phyloP scores from a whole-genome alignment of 2,113 vertebrate genomes.

The Crotalus horridus region DNA sequence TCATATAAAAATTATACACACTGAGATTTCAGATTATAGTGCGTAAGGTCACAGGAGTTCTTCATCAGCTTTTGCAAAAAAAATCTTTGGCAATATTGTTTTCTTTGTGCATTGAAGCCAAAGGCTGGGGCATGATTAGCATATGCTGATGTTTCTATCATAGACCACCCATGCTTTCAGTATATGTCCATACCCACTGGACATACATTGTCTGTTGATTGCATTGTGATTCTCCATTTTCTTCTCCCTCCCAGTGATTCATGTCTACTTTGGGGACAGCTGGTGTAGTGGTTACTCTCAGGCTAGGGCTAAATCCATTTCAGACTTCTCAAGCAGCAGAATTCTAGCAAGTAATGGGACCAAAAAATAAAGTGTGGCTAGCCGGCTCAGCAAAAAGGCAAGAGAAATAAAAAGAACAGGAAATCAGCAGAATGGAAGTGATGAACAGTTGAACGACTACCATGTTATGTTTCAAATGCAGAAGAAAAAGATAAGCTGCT shows the following conservation, averaged over 20 bases:
- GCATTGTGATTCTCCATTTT: constrained; percentile 49
- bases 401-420: background rate
- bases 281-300: constrained; percentile 26
- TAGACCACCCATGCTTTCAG: background rate
- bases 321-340: constrained; percentile 7
- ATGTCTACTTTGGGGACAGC: constrained; percentile 49
- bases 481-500: background rate
- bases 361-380: background rate
- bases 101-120: background rate
- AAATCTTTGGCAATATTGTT: background rate
- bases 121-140: constrained; percentile 10
- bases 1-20: background rate
- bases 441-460: background rate
- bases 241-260: constrained; percentile 35
- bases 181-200: background rate
- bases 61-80: background rate
- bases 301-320: constrained; percentile 39
- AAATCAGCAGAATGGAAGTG: background rate
- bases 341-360: background rate
- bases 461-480: background rate
- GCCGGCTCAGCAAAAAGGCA: background rate
- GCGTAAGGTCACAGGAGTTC: background rate
- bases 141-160: background rate
- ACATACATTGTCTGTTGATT: background rate
- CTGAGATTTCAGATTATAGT: background rate